Evolutionary conservation across 2,797 vertebrate genomes (phyloP), one percentile per base, ranked within the genome.

Genomic region (Acanthurus lineatus): DNA sequence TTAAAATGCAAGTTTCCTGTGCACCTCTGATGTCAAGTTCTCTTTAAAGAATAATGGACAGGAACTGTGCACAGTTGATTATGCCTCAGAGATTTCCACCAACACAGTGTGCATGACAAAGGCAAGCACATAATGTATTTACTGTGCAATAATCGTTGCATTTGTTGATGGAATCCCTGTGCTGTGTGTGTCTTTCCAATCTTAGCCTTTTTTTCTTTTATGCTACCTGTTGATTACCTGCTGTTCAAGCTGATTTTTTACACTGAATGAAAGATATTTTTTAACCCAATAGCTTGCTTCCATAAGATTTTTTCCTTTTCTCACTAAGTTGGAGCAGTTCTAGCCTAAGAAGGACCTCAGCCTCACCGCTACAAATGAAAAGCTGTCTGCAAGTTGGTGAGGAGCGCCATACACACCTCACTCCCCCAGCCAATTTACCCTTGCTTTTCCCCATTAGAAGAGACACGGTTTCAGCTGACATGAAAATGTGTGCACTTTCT

Each of bases 401-500:
- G 10, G 45, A 4, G 10, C 17, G 60, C 19, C 19, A 1, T 6
- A 48, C 12, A 35, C 19, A 63, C 12, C 6, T 20, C 20, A 9
- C 40, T n/a, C 47, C 35, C 20, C 40, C 59, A n/a, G 42, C 40
- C 64, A 49, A 47, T 35, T 35, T 51, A 60, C 9, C 12, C 5
- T 9, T 12, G 42, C 10, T 19, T n/a, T 14, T 56, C 9, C 19
- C 22, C 4, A 52, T 44, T 51, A 6, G 5, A 54, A 35, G 12
- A 72, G 19, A 73, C 44, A 25, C 0, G 12, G 19, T 63, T 20
- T 25, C 72, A 74, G 66, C 58, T 81, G 78, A 35, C 32, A 81
- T 59, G 51, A 79, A 77, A 91, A 67, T 83, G 49, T 67, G 42
- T 76, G 48, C 61, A 6, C 56, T 75, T 47, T 48, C 42, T 48